These are phyloP conservation scores for Chunga burmeisteri DNA, from an alignment of 2,113 vertebrate genomes.

Conservation along the genomic window DNA sequence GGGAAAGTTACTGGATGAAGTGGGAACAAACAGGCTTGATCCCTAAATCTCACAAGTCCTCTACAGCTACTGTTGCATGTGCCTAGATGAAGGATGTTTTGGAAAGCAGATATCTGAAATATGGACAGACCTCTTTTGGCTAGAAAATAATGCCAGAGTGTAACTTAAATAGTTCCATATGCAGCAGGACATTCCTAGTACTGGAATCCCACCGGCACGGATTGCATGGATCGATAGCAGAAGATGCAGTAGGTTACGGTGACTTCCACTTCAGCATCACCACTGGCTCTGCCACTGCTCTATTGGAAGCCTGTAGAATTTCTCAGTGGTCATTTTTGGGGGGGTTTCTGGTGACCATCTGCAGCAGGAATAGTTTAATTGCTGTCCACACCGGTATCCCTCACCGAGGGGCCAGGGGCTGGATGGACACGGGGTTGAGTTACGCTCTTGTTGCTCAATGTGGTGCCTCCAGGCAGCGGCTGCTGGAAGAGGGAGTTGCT, in stretches of 20 bases:
- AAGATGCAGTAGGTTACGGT: not conserved
- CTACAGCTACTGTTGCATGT: not conserved
- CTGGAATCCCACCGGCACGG: not conserved
- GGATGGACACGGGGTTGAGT: not conserved
- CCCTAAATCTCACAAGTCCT: not conserved
- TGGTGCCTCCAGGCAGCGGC: not conserved
- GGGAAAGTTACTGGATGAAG: not conserved
- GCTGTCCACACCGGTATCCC: not conserved
- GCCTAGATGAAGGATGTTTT: not conserved
- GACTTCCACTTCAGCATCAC: not conserved
- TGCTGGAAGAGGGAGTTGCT: not conserved
- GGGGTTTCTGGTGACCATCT: not conserved
- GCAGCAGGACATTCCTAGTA: accelerated
- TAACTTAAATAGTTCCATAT: not conserved
- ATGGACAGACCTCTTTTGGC: accelerated
- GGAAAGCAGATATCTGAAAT: not conserved
- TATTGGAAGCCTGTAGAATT: not conserved
- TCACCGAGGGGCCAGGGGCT: not conserved
- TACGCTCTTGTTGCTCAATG: not conserved
- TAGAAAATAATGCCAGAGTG: not conserved
- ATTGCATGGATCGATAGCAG: accelerated
- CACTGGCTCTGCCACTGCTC: not conserved
- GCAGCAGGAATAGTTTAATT: not conserved
- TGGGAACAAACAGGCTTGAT: not conserved
- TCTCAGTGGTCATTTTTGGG: conserved; percentile 5